Percentiles rank a stretch among this genome's conserved stretches.
Conservation (phyloP, 1,140 invertebrate genomes). For the Muscidifurax raptorellus region DNA sequence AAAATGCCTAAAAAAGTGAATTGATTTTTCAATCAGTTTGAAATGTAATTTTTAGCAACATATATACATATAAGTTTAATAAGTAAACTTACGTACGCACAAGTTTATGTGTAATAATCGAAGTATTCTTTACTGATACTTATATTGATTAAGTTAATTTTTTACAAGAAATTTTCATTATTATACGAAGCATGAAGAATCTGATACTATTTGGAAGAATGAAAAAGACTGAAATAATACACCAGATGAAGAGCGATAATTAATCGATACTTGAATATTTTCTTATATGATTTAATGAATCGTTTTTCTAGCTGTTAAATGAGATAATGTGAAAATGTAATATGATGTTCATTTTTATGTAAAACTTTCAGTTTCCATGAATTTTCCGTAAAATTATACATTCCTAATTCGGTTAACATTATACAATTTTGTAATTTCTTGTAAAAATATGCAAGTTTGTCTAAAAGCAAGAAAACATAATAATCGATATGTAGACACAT, state of each 20-base stretch:
- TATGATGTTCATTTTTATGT: too few species aligned
- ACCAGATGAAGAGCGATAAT: slow-evolving; percentile 23
- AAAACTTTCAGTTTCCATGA: neutral
- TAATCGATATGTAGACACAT: too few species aligned
- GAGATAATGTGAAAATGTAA: neutral
- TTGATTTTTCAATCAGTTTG: too few species aligned
- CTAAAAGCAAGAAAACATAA: neutral
- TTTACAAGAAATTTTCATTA: neutral
- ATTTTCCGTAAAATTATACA: too few species aligned
- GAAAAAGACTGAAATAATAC: slow-evolving; percentile 41
- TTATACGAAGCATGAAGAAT: slow-evolving; percentile 2
- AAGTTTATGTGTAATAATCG: too few species aligned
- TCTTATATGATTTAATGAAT: neutral
- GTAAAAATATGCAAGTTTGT: neutral
- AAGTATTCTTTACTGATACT: too few species aligned
- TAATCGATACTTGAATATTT: neutral
- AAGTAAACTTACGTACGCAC: too few species aligned
- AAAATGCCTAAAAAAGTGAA: too few species aligned
- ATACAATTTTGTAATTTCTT: neutral
- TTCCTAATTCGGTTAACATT: too few species aligned
- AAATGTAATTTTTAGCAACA: too few species aligned
- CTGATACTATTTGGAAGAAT: neutral
- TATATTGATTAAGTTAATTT: too few species aligned
- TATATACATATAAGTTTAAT: too few species aligned
- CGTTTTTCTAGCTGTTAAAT: neutral